Percentiles rank a stretch among this genome's conserved stretches.
These are phyloP conservation scores for Urocolius indicus DNA, from an alignment of 2,113 vertebrate genomes.

Conservation along the genomic window DNA sequence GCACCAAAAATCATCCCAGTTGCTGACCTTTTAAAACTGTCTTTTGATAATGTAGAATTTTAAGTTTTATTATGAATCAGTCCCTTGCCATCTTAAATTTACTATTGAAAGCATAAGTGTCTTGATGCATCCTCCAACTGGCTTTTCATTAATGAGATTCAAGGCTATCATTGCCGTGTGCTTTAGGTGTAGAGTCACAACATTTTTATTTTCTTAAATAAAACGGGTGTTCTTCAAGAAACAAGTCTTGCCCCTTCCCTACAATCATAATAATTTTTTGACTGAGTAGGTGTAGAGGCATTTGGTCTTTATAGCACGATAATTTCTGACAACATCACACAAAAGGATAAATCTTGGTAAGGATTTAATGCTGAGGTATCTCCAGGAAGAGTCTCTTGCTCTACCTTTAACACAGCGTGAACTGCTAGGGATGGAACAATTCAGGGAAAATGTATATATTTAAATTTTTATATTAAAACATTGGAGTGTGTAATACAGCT, in stretches of 20 bases:
- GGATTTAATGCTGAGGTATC: not conserved
- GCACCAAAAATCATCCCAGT: conserved; percentile 20
- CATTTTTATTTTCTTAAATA: not conserved
- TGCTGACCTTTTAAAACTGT: conserved; percentile 5
- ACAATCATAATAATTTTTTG: not conserved
- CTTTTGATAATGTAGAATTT: not conserved
- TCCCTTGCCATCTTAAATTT: not conserved
- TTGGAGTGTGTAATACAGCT: conserved; percentile 34
- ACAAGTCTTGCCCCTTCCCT: not conserved
- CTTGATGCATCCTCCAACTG: not conserved
- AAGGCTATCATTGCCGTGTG: not conserved
- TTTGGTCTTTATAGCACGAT: not conserved
- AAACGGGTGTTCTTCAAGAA: not conserved
- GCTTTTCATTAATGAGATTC: not conserved
- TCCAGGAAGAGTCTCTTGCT: not conserved
- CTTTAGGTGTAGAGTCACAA: not conserved
- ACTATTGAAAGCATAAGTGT: not conserved
- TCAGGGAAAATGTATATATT: conserved; percentile 54
- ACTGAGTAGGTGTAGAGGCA: not conserved
- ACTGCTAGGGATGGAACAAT: conserved; percentile 13
- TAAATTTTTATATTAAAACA: conserved; percentile 46
- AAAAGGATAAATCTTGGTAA: not conserved
- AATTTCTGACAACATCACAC: not conserved
- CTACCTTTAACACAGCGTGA: not conserved
- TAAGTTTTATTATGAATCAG: not conserved